These are phyloP conservation scores for Brotula barbata DNA, from an alignment of 2,797 vertebrate genomes.

Conservation along the genomic window DNA sequence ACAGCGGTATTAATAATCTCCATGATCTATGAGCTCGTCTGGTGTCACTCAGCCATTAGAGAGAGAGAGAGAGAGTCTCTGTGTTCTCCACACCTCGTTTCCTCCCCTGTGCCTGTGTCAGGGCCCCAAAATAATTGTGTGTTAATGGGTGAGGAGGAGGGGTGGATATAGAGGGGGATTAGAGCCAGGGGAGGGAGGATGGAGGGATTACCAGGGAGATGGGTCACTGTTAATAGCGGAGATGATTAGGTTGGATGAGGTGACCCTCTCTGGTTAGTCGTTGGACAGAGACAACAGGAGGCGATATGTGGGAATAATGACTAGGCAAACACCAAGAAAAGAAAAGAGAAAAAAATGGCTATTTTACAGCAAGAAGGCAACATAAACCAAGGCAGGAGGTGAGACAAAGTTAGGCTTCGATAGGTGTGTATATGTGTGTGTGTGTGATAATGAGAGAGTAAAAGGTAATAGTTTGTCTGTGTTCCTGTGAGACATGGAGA, in stretches of 20 bases:
- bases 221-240: conserved; percentile 69
- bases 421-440: conserved; percentile 15
- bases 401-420: conserved; percentile 3
- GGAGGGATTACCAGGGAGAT: conserved; percentile 65
- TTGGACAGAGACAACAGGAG: conserved; percentile 15
- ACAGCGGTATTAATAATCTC: conserved; percentile 79
- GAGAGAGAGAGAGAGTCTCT: conserved; percentile 51
- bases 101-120: conserved; percentile 64
- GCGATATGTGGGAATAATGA: conserved; percentile 33
- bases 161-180: conserved; percentile 38
- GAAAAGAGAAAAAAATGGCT: background rate
- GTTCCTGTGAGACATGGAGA: conserved; percentile 42
- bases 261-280: conserved; percentile 55
- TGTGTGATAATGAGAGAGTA: conserved; percentile 42
- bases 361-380: background rate
- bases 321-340: conserved; percentile 5
- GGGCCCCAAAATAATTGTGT: conserved; percentile 74
- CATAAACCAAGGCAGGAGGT: conserved; percentile 20
- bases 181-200: conserved; percentile 41
- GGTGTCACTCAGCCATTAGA: conserved; percentile 79
- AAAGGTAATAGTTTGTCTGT: conserved; percentile 36
- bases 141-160: conserved; percentile 72
- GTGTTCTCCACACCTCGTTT: conserved; percentile 80
- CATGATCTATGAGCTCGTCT: conserved; percentile 79
- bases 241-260: conserved; percentile 73